Evolutionary conservation across 1,140 invertebrate genomes (phyloP).

Genomic region (Cyclina sinensis): DNA sequence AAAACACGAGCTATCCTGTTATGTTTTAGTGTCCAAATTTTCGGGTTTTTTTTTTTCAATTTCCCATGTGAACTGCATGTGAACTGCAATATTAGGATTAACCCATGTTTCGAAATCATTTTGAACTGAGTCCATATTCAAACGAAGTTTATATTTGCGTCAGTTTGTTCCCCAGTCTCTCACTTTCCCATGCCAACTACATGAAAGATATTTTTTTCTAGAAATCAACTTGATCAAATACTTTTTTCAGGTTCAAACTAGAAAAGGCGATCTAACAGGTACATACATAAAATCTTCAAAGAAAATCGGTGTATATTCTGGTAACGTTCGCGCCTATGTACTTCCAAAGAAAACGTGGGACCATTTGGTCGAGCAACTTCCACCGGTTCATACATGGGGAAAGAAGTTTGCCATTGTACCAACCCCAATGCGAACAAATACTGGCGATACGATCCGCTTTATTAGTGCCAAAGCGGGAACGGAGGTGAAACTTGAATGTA

Average conservation of each 20-base stretch:
- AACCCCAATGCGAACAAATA: slow-evolving; percentile 70
- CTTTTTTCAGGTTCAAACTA: neutral
- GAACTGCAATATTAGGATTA: too few species aligned
- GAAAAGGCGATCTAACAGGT: slow-evolving; percentile 77
- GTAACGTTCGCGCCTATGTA: slow-evolving; percentile 74
- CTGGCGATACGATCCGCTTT: slow-evolving; percentile 75
- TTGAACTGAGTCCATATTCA: too few species aligned
- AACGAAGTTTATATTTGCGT: too few species aligned
- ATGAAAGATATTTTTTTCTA: too few species aligned
- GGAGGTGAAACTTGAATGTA: slow-evolving; percentile 48
- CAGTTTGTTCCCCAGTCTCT: too few species aligned
- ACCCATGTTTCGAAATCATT: too few species aligned
- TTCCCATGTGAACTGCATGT: too few species aligned
- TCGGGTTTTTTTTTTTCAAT: too few species aligned
- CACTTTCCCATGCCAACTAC: too few species aligned
- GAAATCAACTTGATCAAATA: too few species aligned
- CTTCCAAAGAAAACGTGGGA: slow-evolving; percentile 18
- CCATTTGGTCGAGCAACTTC: slow-evolving; percentile 65
- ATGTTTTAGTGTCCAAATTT: too few species aligned
- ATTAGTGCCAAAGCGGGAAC: slow-evolving; percentile 69
- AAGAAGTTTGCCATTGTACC: slow-evolving; percentile 75
- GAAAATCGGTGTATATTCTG: slow-evolving; percentile 75
- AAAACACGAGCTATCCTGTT: too few species aligned
- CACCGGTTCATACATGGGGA: slow-evolving; percentile 78
- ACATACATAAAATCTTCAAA: slow-evolving; percentile 73